These are phyloP conservation scores for Pteronura brasiliensis DNA, from an alignment of 2,113 vertebrate genomes.

Conservation along the genomic window DNA sequence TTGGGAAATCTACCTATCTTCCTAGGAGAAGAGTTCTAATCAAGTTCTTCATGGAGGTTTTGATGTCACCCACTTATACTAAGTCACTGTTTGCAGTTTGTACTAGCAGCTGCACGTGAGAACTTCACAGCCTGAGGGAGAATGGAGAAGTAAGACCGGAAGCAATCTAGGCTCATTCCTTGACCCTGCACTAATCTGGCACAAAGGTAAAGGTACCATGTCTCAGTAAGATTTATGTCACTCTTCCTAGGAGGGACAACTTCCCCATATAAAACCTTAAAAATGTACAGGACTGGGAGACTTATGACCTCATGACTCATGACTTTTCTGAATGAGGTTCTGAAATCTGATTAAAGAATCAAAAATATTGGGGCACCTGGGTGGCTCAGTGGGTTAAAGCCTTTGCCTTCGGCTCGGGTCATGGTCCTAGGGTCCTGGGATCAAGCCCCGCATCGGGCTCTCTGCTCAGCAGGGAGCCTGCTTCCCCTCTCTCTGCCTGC, in stretches of 20 bases:
- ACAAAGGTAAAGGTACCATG: background rate
- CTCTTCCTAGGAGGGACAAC: conserved; percentile 1
- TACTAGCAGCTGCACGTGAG: background rate
- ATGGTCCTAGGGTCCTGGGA: too few species aligned
- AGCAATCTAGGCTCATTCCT: background rate
- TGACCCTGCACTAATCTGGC: background rate
- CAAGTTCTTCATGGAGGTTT: conserved; percentile 22
- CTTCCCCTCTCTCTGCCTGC: too few species aligned
- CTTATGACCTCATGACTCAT: background rate
- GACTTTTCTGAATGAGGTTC: background rate
- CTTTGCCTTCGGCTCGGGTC: too few species aligned
- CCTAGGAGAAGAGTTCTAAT: background rate
- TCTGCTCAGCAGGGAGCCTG: too few species aligned
- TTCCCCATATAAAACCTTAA: background rate
- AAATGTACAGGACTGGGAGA: background rate
- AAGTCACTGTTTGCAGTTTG: background rate
- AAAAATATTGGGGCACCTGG: too few species aligned
- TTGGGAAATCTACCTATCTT: background rate
- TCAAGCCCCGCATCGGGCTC: too few species aligned
- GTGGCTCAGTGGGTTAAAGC: too few species aligned
- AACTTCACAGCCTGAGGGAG: background rate
- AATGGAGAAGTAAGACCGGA: background rate
- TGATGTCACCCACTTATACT: background rate
- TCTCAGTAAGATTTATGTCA: background rate
- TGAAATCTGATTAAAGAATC: conserved; percentile 6